These are phyloP conservation scores for Nezara viridula DNA, from an alignment of 2,888 invertebrate species.

Conservation along the genomic window DNA sequence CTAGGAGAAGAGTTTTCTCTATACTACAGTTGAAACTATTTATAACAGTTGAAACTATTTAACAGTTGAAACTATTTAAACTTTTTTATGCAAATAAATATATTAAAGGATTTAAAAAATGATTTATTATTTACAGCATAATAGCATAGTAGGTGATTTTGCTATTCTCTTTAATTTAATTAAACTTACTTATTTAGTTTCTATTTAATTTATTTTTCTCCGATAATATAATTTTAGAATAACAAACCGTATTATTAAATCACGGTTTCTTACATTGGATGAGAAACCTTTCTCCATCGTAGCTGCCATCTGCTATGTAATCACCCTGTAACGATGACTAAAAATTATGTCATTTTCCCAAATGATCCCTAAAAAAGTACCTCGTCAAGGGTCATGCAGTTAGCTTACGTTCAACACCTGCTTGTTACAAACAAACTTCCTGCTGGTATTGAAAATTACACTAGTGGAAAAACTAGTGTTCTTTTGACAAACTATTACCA, in stretches of 20 bases:
- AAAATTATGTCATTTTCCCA: slow-evolving; percentile 29
- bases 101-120: too few species aligned
- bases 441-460: background rate
- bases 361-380: background rate
- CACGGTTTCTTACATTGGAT: background rate
- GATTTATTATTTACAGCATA: too few species aligned
- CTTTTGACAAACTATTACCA: background rate
- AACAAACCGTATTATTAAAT: background rate
- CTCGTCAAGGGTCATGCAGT: background rate
- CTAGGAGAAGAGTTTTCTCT: too few species aligned
- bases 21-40: too few species aligned
- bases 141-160: too few species aligned
- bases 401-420: background rate
- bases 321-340: background rate
- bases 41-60: too few species aligned
- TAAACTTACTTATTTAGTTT: too few species aligned
- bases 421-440: background rate
- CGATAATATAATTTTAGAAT: too few species aligned
- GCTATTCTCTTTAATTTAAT: too few species aligned
- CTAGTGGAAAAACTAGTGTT: background rate
- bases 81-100: too few species aligned
- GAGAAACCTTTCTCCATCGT: background rate
- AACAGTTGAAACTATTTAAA: too few species aligned
- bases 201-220: too few species aligned
- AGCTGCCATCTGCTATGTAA: background rate